Conservation (phyloP, 2,113 vertebrate genomes). For the Meriones unguiculatus region DNA sequence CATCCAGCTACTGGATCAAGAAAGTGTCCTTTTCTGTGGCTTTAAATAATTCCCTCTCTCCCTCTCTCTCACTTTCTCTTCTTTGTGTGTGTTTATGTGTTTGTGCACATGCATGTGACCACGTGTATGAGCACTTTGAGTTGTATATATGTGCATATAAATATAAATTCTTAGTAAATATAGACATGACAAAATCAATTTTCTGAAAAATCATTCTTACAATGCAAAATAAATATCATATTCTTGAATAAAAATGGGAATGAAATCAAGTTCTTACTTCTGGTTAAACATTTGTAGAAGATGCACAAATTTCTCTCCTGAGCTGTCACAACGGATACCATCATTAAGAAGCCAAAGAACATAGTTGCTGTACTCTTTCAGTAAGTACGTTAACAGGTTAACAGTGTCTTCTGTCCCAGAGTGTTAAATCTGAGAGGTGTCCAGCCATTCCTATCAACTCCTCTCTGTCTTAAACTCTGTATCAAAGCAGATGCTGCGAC, state of each 20-base stretch:
- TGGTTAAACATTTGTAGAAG: background rate
- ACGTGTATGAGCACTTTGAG: background rate
- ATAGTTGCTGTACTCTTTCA: background rate
- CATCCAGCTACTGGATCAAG: background rate
- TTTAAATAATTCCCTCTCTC: background rate
- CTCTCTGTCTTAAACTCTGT: background rate
- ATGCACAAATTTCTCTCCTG: background rate
- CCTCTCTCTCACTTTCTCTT: background rate
- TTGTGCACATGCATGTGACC: background rate
- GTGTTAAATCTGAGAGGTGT: background rate
- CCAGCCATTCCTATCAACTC: background rate
- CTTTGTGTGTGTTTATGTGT: background rate
- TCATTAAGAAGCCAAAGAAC: background rate
- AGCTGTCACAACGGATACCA: background rate
- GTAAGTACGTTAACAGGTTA: background rate
- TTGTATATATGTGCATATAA: background rate
- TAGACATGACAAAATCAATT: background rate
- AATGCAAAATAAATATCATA: background rate
- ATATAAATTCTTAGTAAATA: background rate
- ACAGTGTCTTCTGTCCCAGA: background rate
- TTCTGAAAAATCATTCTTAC: background rate
- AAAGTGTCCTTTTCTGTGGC: background rate
- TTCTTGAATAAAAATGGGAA: background rate
- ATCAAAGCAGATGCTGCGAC: no score
- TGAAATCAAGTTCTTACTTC: background rate